These are phyloP conservation scores for Hydrolagus colliei DNA, from an alignment of 2,797 vertebrate species.

Conservation along the genomic window DNA sequence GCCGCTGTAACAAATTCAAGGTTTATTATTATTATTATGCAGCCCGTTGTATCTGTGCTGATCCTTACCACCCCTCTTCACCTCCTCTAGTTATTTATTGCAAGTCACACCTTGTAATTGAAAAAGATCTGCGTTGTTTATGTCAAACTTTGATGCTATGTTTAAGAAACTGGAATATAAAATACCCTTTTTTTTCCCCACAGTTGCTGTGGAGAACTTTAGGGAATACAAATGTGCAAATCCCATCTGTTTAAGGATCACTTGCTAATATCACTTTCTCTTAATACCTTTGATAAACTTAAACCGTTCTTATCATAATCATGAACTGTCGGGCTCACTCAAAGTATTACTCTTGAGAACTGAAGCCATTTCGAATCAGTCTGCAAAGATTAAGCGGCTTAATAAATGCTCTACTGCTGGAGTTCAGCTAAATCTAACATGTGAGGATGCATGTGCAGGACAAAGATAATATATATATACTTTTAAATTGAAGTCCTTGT, in stretches of 20 bases:
- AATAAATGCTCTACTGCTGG: background rate
- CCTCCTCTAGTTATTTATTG: background rate
- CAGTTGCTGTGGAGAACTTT: background rate
- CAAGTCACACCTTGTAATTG: background rate
- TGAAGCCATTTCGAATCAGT: background rate
- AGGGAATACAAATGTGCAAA: too few species aligned
- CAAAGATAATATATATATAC: background rate
- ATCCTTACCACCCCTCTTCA: too few species aligned
- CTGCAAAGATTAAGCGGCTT: background rate
- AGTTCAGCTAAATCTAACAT: background rate
- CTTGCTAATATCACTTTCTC: background rate
- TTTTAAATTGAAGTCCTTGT: conserved; percentile 22
- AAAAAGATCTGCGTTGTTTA: background rate
- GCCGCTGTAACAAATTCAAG: too few species aligned
- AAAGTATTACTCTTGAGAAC: background rate
- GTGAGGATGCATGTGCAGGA: background rate
- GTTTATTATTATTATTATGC: too few species aligned
- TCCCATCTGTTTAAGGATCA: background rate
- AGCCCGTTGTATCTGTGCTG: too few species aligned
- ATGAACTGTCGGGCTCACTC: background rate
- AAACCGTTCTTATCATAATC: conserved; percentile 15
- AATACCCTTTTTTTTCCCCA: background rate
- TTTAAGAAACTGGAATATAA: background rate
- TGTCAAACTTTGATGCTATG: too few species aligned
- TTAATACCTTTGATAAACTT: conserved; percentile 14